Conservation (phyloP, 2,888 invertebrate genomes). For the Caenorhabditis sp. region DNA sequence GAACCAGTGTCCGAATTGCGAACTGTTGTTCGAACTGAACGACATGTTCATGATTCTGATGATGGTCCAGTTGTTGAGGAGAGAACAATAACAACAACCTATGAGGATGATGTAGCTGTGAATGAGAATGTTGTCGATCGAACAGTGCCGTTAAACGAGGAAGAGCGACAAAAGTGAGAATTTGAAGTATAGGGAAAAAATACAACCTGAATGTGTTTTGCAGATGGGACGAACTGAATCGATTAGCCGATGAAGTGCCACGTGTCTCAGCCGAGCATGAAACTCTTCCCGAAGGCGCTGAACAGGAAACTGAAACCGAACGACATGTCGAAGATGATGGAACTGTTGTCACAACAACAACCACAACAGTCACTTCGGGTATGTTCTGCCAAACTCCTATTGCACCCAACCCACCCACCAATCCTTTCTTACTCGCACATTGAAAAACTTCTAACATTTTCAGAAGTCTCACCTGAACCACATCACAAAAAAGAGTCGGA, state of each 20-base stretch:
- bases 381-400: no score
- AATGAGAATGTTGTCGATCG: constrained; percentile 59
- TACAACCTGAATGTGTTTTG: constrained; percentile 5
- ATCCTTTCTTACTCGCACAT: background rate
- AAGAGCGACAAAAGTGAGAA: constrained; percentile 56
- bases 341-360: constrained; percentile 54
- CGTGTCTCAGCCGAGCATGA: constrained; percentile 7
- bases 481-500: constrained; percentile 5
- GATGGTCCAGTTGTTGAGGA: constrained; percentile 69
- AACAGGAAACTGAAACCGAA: constrained; percentile 41
- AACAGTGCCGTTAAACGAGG: constrained; percentile 61
- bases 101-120: constrained; percentile 61
- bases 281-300: constrained; percentile 8
- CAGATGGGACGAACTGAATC: constrained; percentile 52
- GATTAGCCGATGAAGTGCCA: constrained; percentile 16
- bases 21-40: constrained; percentile 61
- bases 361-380: constrained; percentile 49
- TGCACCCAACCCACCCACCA: no score
- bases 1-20: constrained; percentile 55
- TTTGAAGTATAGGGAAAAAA: constrained; percentile 1
- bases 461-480: background rate
- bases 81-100: constrained; percentile 62
- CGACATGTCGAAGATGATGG: constrained; percentile 56
- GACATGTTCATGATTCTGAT: constrained; percentile 65
- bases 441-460: background rate